Base-by-base conservation (phyloP, 2,888 invertebrate genomes). In the Bellardia pandia region DNA sequence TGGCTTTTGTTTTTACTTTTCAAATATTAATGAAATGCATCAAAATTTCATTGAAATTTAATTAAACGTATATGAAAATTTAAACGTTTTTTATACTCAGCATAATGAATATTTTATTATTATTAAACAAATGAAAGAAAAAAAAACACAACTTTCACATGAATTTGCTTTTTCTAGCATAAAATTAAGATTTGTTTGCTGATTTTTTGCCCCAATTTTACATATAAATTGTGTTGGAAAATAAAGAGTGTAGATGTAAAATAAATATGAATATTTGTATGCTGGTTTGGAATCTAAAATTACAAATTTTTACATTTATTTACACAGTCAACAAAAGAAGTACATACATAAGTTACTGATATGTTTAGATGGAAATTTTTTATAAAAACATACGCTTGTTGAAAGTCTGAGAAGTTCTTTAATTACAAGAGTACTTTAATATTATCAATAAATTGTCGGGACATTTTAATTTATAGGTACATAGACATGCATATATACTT, bases 41-140 rank as follows among this genome's bases (percentile, higher is more conserved):
- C 45, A 56, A n/a, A 23, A 23, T 74, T 81, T 56, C 11, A 66
- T 48, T 74, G 11, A 23, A 64, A 66, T 74, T 37, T 45, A 66
- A 66, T 64, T 81, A 23, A 16, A 66, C 23, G 53, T 45, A 16
- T 72, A 45, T 40, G 42, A 56, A 72, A 53, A 33, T 4, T 53
- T 16, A 16, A 16, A 71, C 53, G 30, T 40, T 13, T 64, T 72
- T 80, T 14, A 60, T 60, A 6, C 42, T 37, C 60, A 71, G n/a
- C 56, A 71, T 71, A 30, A 62, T 62, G 62, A 71, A 71, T 71
- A 53, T 79, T 71, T 79, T 53, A 58, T 58, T 45, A 13, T 48
- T 9, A 45, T 68, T 23, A 42, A 53, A 3, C 33, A 33, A 33
- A 33, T 9, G 9, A 45, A 11, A 45, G 9, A 45, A 11, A 45